These are phyloP conservation scores for Brenthis ino DNA, from an alignment of 2,888 invertebrate genomes.

Conservation along the genomic window DNA sequence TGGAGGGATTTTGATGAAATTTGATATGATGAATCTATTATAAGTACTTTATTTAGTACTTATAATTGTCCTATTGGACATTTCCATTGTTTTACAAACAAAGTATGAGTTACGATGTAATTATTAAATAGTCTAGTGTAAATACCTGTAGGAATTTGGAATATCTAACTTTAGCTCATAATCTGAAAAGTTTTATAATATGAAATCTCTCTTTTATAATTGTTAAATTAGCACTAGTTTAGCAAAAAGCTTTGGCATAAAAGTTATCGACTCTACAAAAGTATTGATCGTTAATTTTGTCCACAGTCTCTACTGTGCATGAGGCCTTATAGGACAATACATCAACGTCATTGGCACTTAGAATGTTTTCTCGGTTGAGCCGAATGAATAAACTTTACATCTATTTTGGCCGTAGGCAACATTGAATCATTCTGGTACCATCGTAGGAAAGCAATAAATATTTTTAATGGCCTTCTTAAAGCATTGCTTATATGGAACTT, in stretches of 20 bases:
- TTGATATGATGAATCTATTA: too few species aligned
- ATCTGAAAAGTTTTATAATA: neutral
- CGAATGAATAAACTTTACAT: constrained; percentile 53
- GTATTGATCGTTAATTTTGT: constrained; percentile 11
- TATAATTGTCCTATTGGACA: too few species aligned
- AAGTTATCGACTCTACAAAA: constrained; percentile 12
- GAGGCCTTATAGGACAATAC: constrained; percentile 52
- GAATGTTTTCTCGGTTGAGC: constrained; percentile 55
- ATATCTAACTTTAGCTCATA: too few species aligned
- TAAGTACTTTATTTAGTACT: too few species aligned
- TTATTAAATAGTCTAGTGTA: too few species aligned
- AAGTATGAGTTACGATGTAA: too few species aligned
- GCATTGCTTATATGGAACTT: constrained; percentile 1
- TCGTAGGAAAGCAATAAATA: constrained; percentile 31
- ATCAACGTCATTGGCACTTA: constrained; percentile 58
- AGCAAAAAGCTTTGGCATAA: neutral
- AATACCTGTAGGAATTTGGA: too few species aligned
- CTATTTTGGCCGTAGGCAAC: constrained; percentile 48
- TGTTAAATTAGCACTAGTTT: neutral
- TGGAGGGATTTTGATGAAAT: too few species aligned
- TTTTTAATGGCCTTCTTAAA: constrained; percentile 22
- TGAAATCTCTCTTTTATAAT: neutral
- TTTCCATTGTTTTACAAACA: too few species aligned
- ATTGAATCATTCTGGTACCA: constrained; percentile 24
- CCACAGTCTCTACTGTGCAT: constrained; percentile 21